These are phyloP conservation scores for Actias luna DNA, from an alignment of 2,888 invertebrate genomes.

Conservation along the genomic window DNA sequence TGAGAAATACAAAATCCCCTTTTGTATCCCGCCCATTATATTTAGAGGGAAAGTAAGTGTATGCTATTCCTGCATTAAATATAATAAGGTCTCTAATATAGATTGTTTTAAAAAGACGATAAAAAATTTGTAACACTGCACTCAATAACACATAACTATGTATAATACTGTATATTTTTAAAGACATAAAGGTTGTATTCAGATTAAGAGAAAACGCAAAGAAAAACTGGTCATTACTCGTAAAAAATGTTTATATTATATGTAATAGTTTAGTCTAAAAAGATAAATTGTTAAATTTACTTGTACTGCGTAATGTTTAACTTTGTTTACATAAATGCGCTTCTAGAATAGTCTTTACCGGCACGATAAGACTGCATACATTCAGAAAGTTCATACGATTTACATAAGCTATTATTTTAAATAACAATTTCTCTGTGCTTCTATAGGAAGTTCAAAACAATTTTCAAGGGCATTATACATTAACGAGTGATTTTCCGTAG, in stretches of 20 bases:
- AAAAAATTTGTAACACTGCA: too few species aligned
- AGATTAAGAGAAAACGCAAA: background rate
- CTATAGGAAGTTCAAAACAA: background rate
- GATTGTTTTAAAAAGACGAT: too few species aligned
- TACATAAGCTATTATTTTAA: background rate
- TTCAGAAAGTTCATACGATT: background rate
- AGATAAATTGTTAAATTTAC: background rate
- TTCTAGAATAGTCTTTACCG: constrained; percentile 26
- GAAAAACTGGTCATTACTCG: too few species aligned
- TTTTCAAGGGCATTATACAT: background rate
- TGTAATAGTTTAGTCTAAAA: background rate
- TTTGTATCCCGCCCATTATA: too few species aligned
- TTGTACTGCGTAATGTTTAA: background rate
- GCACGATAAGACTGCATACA: background rate
- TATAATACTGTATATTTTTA: too few species aligned
- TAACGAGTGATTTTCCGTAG: background rate
- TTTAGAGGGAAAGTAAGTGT: too few species aligned
- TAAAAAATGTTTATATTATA: background rate
- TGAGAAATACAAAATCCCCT: too few species aligned
- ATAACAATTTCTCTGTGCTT: background rate
- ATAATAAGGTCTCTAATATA: too few species aligned
- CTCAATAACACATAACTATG: too few species aligned
- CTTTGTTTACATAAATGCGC: background rate
- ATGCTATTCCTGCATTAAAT: too few species aligned
- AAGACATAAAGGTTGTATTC: too few species aligned